phyloP scores from a whole-genome alignment of 2,113 vertebrate species.

The Ptychochromis oligacanthus region DNA sequence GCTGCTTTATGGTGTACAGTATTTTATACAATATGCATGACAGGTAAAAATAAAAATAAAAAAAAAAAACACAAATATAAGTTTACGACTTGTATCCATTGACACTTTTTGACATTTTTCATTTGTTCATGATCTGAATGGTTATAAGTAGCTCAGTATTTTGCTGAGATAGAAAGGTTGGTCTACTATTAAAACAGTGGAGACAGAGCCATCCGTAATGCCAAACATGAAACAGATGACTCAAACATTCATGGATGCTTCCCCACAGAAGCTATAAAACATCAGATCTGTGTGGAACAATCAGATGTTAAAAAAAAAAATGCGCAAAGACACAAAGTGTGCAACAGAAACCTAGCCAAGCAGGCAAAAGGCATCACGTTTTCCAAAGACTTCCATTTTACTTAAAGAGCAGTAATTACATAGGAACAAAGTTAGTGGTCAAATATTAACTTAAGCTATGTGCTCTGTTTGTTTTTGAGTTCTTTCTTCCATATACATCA shows the following conservation, averaged over 20 bases:
- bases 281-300: background rate
- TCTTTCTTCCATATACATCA: slow-evolving; percentile 15
- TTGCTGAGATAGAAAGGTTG: background rate
- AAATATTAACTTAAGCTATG: background rate
- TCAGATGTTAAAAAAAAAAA: background rate
- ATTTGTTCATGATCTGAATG: background rate
- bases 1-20: background rate
- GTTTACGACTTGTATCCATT: background rate
- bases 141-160: background rate
- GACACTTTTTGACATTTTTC: background rate
- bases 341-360: background rate
- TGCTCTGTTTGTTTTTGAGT: background rate
- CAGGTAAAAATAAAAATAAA: background rate
- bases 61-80: background rate
- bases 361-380: background rate
- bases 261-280: background rate
- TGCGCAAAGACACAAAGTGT: background rate
- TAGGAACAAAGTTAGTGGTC: background rate
- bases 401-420: background rate
- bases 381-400: background rate
- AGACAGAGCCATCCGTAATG: background rate
- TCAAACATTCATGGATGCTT: background rate
- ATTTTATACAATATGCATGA: background rate
- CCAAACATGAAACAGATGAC: too few relatives aligned
- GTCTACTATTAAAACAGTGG: background rate